Evolutionary conservation across 35 echinoderm and acorn worm species (phyloP).

Genomic region (Lytechinus pictus): DNA sequence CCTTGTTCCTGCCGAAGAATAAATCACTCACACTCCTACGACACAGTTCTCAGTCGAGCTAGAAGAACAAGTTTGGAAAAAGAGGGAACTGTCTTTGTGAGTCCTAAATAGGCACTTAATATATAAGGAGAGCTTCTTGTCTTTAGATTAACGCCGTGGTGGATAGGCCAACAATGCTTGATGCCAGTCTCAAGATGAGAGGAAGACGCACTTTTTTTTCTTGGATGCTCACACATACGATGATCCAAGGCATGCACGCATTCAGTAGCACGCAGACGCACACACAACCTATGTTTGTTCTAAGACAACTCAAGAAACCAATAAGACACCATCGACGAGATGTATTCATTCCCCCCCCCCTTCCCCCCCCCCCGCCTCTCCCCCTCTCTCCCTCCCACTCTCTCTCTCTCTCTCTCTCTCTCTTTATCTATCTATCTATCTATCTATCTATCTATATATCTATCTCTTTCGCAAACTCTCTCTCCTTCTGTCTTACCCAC

Average conservation of each 20-base stretch:
- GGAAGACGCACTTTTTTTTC: neutral
- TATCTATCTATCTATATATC: neutral
- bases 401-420: neutral
- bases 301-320: constrained; percentile 44
- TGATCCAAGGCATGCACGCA: neutral
- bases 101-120: constrained; percentile 41
- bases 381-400: neutral
- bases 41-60: neutral
- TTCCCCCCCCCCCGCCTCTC: neutral
- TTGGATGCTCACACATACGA: neutral
- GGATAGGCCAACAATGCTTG: constrained; percentile 8
- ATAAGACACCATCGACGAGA: constrained; percentile 30
- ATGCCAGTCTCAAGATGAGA: neutral
- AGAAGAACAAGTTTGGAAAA: neutral
- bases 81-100: neutral
- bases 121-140: constrained; percentile 18
- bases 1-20: neutral
- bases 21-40: neutral
- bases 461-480: neutral
- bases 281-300: neutral
- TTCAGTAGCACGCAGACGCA: constrained; percentile 12
- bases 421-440: neutral
- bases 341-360: neutral
- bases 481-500: no score
- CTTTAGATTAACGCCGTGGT: constrained; percentile 11